Percentiles rank a stretch among this genome's conserved stretches.
These are phyloP conservation scores for Drosophila chauvacae DNA, from an alignment of 1,140 invertebrate species.

Conservation along the genomic window DNA sequence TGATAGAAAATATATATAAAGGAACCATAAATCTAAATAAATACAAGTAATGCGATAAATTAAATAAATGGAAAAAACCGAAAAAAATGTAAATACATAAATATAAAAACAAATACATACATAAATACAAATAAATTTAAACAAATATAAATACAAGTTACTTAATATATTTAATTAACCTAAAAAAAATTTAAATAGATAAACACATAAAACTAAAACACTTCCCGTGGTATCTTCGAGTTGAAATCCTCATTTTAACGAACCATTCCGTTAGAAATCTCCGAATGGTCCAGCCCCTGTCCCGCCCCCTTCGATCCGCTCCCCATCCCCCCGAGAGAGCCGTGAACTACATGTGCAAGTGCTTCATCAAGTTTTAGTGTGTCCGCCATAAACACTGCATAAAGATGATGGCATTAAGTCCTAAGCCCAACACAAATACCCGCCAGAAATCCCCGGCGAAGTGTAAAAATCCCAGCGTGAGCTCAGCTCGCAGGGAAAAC, in stretches of 20 bases:
- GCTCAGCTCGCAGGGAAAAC: slow-evolving; percentile 49
- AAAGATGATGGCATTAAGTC: slow-evolving; percentile 62
- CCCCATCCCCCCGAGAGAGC: not conserved
- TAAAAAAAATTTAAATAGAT: not conserved
- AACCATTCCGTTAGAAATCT: not conserved
- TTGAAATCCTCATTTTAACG: not conserved
- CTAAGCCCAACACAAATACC: slow-evolving; percentile 32
- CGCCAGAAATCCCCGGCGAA: slow-evolving; percentile 43
- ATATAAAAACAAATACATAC: not conserved
- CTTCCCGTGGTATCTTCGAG: not conserved
- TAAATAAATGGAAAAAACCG: no score
- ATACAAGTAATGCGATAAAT: no score
- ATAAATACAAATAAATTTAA: not conserved
- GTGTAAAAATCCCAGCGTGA: slow-evolving; percentile 67
- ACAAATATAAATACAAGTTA: not conserved
- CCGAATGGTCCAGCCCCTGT: not conserved
- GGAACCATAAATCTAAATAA: no score
- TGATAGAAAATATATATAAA: no score
- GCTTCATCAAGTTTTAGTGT: slow-evolving; percentile 48
- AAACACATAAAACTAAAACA: not conserved
- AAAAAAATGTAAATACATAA: no score
- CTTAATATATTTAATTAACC: not conserved
- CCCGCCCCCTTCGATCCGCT: not conserved
- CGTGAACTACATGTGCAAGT: slow-evolving; percentile 25
- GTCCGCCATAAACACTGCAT: slow-evolving; percentile 68